Base-by-base conservation (phyloP, 2,888 invertebrate genomes). In the Heteromurus nitidus region DNA sequence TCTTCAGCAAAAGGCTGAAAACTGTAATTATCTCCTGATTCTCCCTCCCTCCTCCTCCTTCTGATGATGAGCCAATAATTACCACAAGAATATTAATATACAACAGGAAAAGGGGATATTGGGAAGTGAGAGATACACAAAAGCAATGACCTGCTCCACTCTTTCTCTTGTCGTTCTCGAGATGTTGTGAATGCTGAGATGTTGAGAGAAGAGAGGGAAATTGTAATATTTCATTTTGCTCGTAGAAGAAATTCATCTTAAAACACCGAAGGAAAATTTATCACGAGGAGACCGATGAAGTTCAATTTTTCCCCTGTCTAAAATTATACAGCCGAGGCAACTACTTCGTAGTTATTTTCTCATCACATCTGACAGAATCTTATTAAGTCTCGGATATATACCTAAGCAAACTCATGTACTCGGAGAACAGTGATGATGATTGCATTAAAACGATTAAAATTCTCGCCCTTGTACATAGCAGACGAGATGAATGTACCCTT, bases 331-430 rank as follows among this genome's bases (percentile, higher is more conserved):
- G 22, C 28, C 50, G 20, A n/a, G 20, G 22, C 55, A 47, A 24
- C 20, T n/a, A 55, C 69, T 24, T 36, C 69, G 67, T 68, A 68
- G 42, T 77, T 77, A 77, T 69, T 77, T 77, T 77, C 77, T 62
- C 77, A 69, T 77, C 77, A 77, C 68, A 50, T 60, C 24, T 77
- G 77, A 77, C 69, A 77, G 77, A 77, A 69, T 69, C 60, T 77
- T 77, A 77, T 77, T 69, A 69, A 77, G 44, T 16, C 60, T 36
- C 58, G 76, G 22, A 31, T 42, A 36, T 58, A 18, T 11, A 3
- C 47, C n/a, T 47, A 13, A 47, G 47, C 47, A n/a, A n/a, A n/a
- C n/a, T n/a, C n/a, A n/a, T n/a, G n/a, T n/a, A n/a, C n/a, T n/a
- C n/a, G n/a, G n/a, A n/a, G n/a, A n/a, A n/a, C n/a, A n/a, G n/a